Conservation (phyloP, 2,113 vertebrate species). For the Grantiella picta region DNA sequence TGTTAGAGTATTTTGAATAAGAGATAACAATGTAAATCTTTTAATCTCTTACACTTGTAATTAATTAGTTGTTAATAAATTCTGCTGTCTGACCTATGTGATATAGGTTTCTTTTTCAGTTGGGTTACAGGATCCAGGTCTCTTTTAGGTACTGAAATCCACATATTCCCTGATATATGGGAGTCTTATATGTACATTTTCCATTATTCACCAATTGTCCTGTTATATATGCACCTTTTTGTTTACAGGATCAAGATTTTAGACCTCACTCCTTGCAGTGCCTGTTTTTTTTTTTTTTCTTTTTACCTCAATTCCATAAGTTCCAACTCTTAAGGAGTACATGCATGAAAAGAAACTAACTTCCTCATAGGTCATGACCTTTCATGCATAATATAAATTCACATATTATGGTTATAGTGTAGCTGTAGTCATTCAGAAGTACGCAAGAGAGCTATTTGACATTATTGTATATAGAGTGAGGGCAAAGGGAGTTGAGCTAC, state of each 20-base stretch:
- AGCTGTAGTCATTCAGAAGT: background rate
- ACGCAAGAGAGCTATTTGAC: conserved; percentile 35
- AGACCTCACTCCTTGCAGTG: background rate
- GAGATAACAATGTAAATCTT: background rate
- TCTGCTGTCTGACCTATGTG: background rate
- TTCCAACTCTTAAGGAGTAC: background rate
- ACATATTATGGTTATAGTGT: conserved; percentile 15
- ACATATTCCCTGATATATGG: background rate
- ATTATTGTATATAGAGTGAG: conserved; percentile 40
- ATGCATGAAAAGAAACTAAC: conserved; percentile 27
- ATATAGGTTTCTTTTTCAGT: background rate
- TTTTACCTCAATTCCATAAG: background rate
- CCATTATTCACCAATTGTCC: background rate
- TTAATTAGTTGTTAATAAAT: background rate
- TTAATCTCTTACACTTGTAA: background rate
- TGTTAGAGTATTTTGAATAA: background rate
- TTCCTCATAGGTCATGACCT: background rate
- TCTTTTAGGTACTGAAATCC: background rate
- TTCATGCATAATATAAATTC: conserved; percentile 48
- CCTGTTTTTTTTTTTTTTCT: background rate
- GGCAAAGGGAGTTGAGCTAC: conserved; percentile 40
- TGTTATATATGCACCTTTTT: background rate
- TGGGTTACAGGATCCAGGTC: background rate
- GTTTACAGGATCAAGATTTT: background rate
- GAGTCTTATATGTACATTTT: background rate